Base-by-base conservation (phyloP, 2,888 invertebrate genomes). In the Lepetodrilus schrolli region DNA sequence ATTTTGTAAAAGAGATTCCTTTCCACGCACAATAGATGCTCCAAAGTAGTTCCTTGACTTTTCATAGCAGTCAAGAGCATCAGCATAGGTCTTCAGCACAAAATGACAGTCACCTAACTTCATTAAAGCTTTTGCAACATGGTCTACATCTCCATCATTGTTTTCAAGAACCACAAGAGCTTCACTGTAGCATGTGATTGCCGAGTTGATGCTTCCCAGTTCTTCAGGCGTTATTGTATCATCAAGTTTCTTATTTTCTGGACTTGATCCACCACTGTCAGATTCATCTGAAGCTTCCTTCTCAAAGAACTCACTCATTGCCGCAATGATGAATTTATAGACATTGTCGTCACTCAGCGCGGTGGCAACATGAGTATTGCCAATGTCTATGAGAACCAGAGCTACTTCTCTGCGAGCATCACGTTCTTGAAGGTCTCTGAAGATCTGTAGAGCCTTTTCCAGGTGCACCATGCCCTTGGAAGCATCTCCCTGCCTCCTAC, bases 31-130 rank as follows among this genome's bases (percentile, higher is more conserved):
- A 20, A 80, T 80, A 20, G 84, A 81, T 65, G 82, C 74, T 30
- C 84, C 81, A 74, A 87, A 89, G 72, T 88, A 81, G 17, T 78
- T 77, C n/a, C 88, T 78, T 4, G 90, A 84, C 74, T 85, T 86
- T 74, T 90, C 90, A 75, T 86, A 90, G 68, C 86, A 85, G 36
- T 85, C 84, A 20, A 89, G 76, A 13, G 90, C 88, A 34, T 82
- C 82, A 47, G 88, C 84, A 74, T 87, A 88, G 70, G 87, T 84
- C 66, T 88, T 88, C 66, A 84, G 83, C 83, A 89, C 86, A 76
- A 90, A 87, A 74, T 84, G 84, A 73, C 89, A 90, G 75, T 90
- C 89, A 0, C 88, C 90, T 1, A 90, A 80, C 71, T 87, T 84
- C 76, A 87, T 86, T 23, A 88, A 81, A 3, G 87, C 84, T 76